These are phyloP conservation scores for Elgaria multicarinata DNA, from an alignment of 2,113 vertebrate genomes.

Conservation along the genomic window DNA sequence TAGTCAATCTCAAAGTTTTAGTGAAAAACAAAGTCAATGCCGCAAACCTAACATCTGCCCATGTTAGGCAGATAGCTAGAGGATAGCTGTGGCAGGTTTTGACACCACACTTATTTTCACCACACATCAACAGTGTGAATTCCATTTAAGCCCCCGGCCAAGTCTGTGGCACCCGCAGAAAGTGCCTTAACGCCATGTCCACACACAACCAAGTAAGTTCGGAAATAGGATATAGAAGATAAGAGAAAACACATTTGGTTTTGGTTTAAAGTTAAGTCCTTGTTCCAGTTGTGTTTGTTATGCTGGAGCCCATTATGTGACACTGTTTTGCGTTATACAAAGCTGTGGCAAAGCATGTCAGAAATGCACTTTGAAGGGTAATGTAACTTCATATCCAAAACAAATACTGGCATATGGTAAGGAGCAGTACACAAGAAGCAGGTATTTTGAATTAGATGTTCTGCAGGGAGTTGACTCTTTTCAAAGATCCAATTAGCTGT, in stretches of 20 bases:
- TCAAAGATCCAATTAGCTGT: slow-evolving; percentile 77
- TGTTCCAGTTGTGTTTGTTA: slow-evolving; percentile 45
- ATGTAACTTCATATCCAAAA: slow-evolving; percentile 69
- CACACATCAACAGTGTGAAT: background rate
- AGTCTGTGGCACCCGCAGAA: background rate
- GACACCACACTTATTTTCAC: background rate
- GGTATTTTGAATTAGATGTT: slow-evolving; percentile 55
- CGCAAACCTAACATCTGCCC: background rate
- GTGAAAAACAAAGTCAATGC: background rate
- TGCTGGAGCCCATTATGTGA: slow-evolving; percentile 34
- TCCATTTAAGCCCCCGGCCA: background rate
- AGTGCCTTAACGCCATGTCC: background rate
- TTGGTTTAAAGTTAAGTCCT: slow-evolving; percentile 40
- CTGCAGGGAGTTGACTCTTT: slow-evolving; percentile 58
- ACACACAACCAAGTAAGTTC: slow-evolving; percentile 7
- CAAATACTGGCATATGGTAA: slow-evolving; percentile 61
- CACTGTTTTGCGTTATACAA: slow-evolving; percentile 34
- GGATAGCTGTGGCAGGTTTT: background rate
- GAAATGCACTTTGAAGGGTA: slow-evolving; percentile 64
- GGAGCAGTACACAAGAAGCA: slow-evolving; percentile 36
- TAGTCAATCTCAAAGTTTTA: background rate
- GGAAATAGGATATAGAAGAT: slow-evolving; percentile 33
- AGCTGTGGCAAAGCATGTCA: slow-evolving; percentile 36
- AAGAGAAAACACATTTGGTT: slow-evolving; percentile 42
- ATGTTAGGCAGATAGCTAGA: too few species aligned